Conservation (phyloP, 2,113 vertebrate species). For the Pelmatolapia mariae region DNA sequence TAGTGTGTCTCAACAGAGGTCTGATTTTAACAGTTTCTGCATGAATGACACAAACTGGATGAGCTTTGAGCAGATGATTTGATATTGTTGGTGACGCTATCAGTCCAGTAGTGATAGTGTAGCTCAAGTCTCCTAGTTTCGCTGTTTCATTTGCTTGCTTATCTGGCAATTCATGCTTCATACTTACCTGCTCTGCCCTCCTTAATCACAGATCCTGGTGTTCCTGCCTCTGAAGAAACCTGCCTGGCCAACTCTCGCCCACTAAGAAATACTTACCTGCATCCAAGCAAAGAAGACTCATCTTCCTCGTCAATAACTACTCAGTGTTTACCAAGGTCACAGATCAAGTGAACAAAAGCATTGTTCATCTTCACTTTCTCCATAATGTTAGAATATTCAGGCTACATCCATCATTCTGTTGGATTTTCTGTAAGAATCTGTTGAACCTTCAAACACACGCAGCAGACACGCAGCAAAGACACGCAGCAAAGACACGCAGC, state of each 20-base stretch:
- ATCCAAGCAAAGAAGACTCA: background rate
- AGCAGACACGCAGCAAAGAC: fast-evolving
- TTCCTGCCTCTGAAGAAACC: background rate
- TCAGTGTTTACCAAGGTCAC: background rate
- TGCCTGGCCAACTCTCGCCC: background rate
- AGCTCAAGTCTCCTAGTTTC: background rate
- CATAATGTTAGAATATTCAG: background rate
- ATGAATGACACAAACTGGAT: background rate
- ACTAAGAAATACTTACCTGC: background rate
- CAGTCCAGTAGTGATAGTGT: background rate
- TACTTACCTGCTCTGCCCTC: background rate
- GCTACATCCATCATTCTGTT: background rate
- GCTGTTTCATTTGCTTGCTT: background rate
- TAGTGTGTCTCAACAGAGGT: background rate
- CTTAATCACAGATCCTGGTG: background rate
- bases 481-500: no score
- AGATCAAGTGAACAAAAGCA: background rate
- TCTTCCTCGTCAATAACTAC: background rate
- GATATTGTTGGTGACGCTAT: background rate
- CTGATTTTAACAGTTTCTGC: background rate
- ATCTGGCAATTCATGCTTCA: background rate
- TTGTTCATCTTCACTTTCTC: background rate
- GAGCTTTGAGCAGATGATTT: background rate
- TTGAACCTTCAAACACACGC: background rate
- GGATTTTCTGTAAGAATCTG: background rate